Evolutionary conservation across 2,113 vertebrate genomes (phyloP).

Genomic region (Crotophaga sulcirostris): DNA sequence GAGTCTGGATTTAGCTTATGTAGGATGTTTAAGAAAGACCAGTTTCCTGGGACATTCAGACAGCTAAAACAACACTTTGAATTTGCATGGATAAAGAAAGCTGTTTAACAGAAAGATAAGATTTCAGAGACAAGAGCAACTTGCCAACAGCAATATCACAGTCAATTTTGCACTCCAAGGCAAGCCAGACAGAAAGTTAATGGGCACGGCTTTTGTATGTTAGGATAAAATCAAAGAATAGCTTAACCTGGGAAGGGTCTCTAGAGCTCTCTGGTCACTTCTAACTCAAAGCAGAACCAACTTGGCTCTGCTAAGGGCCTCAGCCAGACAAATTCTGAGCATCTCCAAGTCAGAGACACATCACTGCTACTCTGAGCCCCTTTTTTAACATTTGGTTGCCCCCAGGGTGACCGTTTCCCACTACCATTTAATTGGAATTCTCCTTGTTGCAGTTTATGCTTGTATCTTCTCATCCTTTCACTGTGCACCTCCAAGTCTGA

Average conservation of each 20-base stretch:
- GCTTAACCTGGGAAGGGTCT: background rate
- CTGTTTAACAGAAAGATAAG: background rate
- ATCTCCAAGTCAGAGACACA: background rate
- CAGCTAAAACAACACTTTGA: background rate
- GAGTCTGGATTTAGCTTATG: background rate
- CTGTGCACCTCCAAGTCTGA: background rate
- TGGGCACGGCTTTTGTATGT: fast-evolving
- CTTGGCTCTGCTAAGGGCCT: background rate
- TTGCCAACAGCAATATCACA: background rate
- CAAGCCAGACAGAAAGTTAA: background rate
- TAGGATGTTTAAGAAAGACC: background rate
- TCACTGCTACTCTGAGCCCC: background rate
- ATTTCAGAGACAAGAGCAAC: background rate
- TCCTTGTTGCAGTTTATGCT: background rate
- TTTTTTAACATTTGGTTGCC: background rate
- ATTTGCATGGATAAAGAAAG: background rate
- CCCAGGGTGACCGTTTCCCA: too few relatives aligned
- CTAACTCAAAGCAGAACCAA: background rate
- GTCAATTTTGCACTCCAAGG: background rate
- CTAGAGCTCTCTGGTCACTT: background rate
- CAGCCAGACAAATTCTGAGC: background rate
- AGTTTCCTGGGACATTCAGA: background rate
- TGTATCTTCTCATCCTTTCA: background rate
- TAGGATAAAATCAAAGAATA: background rate
- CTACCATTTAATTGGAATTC: background rate